Percentiles rank a stretch among this genome's conserved stretches.
Conservation (phyloP, 2,888 invertebrate species). For the Chymomyza fuscimana region DNA sequence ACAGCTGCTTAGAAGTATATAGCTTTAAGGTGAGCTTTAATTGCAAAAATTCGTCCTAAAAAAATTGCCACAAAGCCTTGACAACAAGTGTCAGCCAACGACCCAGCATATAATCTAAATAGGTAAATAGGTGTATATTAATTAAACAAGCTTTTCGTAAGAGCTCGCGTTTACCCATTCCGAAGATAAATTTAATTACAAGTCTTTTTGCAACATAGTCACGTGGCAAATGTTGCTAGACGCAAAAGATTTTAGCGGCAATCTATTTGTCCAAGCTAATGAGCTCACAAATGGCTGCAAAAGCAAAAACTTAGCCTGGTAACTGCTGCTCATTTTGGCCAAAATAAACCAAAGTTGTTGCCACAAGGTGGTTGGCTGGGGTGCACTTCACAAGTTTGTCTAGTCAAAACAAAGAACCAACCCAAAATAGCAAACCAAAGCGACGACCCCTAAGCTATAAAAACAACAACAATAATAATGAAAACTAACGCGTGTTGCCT, state of each 20-base stretch:
- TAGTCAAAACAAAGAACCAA: constrained; percentile 22
- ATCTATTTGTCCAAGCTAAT: constrained; percentile 64
- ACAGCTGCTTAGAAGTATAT: no score
- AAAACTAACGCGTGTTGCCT: constrained; percentile 12
- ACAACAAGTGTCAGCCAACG: neutral
- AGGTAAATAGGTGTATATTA: neutral
- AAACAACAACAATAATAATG: constrained; percentile 5
- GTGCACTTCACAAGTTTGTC: constrained; percentile 55
- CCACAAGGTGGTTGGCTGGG: neutral
- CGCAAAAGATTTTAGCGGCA: neutral
- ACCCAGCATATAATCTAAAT: neutral
- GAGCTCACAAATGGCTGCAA: constrained; percentile 43
- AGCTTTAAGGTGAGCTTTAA: no score
- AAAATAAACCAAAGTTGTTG: constrained; percentile 44
- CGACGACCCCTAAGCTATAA: neutral
- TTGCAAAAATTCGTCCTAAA: neutral
- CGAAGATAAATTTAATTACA: neutral
- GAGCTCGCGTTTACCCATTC: neutral
- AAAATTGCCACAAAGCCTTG: neutral
- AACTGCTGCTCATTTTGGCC: constrained; percentile 9
- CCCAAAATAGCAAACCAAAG: constrained; percentile 22
- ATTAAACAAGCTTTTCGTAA: constrained; percentile 17
- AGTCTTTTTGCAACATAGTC: constrained; percentile 27
- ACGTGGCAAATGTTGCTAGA: constrained; percentile 52
- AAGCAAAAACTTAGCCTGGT: neutral